Percentiles rank a stretch among this genome's conserved stretches.
Evolutionary conservation across 1,140 invertebrate species (phyloP).

Genomic region (Scaptomyza montana): DNA sequence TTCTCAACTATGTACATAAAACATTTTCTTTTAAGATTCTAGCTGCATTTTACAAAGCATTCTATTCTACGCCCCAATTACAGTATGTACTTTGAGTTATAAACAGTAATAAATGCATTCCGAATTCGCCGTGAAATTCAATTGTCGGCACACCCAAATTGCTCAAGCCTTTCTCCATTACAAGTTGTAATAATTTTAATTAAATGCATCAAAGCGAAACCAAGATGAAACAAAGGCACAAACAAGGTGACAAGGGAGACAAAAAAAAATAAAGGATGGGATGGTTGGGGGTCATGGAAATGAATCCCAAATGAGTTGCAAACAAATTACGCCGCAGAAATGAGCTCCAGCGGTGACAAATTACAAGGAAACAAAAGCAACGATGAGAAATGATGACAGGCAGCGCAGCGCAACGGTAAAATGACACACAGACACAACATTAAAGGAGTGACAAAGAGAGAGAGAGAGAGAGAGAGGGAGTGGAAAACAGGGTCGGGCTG

Average conservation of each 20-base stretch:
- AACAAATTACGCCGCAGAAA: slow-evolving; percentile 78
- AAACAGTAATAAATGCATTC: slow-evolving; percentile 14
- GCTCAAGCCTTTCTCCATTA: slow-evolving; percentile 33
- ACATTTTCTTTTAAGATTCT: too few relatives aligned
- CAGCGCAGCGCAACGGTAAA: slow-evolving; percentile 46
- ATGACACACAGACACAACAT: slow-evolving; percentile 46
- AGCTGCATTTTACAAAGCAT: too few relatives aligned
- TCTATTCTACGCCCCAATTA: not conserved
- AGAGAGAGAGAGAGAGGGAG: slow-evolving; percentile 13
- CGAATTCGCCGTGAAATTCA: slow-evolving; percentile 1
- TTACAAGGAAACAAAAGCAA: slow-evolving; percentile 72
- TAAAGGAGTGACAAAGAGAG: slow-evolving; percentile 10
- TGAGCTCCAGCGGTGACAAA: slow-evolving; percentile 80
- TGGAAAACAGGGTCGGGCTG: slow-evolving; percentile 15
- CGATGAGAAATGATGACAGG: slow-evolving; percentile 78
- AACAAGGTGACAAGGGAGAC: slow-evolving; percentile 31
- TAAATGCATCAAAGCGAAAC: slow-evolving; percentile 56
- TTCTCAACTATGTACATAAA: too few relatives aligned
- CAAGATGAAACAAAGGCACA: slow-evolving; percentile 49
- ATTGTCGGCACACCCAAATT: slow-evolving; percentile 30
- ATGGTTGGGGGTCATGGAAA: slow-evolving; percentile 21
- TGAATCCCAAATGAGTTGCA: slow-evolving; percentile 72
- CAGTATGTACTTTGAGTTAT: not conserved
- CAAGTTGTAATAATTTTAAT: slow-evolving; percentile 68
- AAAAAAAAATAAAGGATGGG: not conserved